Conservation (phyloP, 1,140 invertebrate species). For the Heliothis virescens region DNA sequence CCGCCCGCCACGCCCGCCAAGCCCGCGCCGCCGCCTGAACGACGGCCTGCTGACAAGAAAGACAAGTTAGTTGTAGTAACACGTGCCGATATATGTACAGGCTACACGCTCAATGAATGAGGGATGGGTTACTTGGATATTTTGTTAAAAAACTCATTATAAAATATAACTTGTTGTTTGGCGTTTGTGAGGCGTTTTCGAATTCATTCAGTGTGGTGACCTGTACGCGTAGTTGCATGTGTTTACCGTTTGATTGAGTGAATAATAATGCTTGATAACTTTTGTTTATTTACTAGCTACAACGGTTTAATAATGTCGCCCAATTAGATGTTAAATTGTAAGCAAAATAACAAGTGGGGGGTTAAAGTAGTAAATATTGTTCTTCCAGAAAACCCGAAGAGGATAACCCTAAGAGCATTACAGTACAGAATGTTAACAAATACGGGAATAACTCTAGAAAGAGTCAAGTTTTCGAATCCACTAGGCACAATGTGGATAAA, state of each 20-base stretch:
- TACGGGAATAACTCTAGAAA: constrained; percentile 81
- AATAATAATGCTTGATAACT: constrained; percentile 42
- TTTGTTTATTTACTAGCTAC: constrained; percentile 28
- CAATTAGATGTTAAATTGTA: neutral
- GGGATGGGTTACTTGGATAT: no score
- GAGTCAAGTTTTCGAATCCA: constrained; percentile 83
- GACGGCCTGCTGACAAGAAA: constrained; percentile 68
- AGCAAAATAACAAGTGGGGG: constrained; percentile 47
- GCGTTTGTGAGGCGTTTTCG: no score
- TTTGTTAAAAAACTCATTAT: no score
- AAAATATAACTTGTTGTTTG: no score
- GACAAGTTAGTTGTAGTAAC: constrained; percentile 72
- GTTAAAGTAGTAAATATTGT: constrained; percentile 71
- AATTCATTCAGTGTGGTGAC: neutral
- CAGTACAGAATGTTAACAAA: constrained; percentile 80
- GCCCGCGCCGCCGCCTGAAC: constrained; percentile 57
- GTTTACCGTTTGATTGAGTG: constrained; percentile 37
- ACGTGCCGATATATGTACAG: neutral
- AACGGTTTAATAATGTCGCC: neutral
- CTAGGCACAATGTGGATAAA: constrained; percentile 79
- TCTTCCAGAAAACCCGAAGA: constrained; percentile 83
- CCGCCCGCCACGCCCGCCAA: constrained; percentile 69
- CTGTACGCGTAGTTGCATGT: constrained; percentile 31
- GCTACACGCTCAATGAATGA: neutral
- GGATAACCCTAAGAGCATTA: constrained; percentile 79